These are phyloP conservation scores for Calcarius lapponicus DNA, from an alignment of 2,797 vertebrate species.

Conservation along the genomic window DNA sequence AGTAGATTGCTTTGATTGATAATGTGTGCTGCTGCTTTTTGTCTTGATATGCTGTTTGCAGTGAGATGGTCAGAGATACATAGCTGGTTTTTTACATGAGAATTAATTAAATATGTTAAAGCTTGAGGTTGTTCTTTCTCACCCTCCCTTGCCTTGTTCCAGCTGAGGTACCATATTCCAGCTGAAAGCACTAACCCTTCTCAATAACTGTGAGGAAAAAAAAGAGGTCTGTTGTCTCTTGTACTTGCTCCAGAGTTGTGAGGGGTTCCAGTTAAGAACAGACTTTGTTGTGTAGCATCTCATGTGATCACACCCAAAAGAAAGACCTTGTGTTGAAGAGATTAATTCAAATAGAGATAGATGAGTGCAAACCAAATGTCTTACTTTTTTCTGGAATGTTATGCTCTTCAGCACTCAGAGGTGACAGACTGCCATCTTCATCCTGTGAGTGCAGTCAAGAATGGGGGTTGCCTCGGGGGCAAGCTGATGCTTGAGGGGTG, in stretches of 20 bases:
- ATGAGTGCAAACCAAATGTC: background rate
- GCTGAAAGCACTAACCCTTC: background rate
- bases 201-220: background rate
- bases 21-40: background rate
- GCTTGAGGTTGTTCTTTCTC: background rate
- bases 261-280: background rate
- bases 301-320: background rate
- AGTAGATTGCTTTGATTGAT: background rate
- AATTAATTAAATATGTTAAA: background rate
- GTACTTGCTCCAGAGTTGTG: background rate
- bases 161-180: background rate
- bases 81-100: background rate
- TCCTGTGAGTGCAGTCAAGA: background rate
- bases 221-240: background rate
- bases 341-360: background rate
- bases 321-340: background rate
- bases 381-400: background rate
- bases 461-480: rapidly evolving
- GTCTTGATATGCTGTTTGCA: background rate
- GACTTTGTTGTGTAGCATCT: background rate
- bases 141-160: background rate
- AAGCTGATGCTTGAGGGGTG: background rate
- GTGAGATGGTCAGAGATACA: background rate
- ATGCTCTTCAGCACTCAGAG: background rate
- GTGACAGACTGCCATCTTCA: background rate